Evolutionary conservation across 1,140 invertebrate species (phyloP), one percentile per base, ranked within the genome.

Genomic region (Plodia interpunctella): DNA sequence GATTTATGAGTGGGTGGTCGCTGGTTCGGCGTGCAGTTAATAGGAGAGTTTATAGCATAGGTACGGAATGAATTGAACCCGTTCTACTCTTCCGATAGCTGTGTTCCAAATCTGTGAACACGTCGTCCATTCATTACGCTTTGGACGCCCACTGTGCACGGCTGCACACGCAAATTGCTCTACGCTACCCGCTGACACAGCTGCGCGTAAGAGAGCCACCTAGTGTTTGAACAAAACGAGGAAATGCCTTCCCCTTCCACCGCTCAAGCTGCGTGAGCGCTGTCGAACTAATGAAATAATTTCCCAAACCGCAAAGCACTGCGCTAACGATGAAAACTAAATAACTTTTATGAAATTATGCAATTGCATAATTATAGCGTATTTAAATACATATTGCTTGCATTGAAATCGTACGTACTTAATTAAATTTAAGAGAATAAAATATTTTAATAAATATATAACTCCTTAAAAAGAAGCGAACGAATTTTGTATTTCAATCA

Each of bases 81-180:
- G 15, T 38, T 38, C 11, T 11, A 6, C 38, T 32, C 30, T 54
- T 57, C 59, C 53, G 59, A 62, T 59, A 60, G 55, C 63, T 60
- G 65, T 64, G 63, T 63, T 62, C 60, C 60, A 50, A 59, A 70
- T 65, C 55, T 62, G 62, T 57, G 63, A 61, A 70, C 62, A 65
- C 67, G 65, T 72, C 57, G 62, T 55, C 66, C 68, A 73, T 83
- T 72, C 71, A 83, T 80, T 83, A 74, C 65, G 72, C 13, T 62
- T 58, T 63, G 76, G 68, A 65, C 80, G 70, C 74, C 72, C 68
- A 76, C 73, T 75, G 73, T 74, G 80, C 80, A 73, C 76, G 59
- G 74, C 61, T 79, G 78, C 76, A 80, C 76, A 80, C 76, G 76
- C 74, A 83, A 83, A 80, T 81, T 83, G 76, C 73, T 67, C 66